Evolutionary conservation across 2,113 vertebrate species (phyloP), one percentile per base, ranked within the genome.

Genomic region (Caranx melampygus): DNA sequence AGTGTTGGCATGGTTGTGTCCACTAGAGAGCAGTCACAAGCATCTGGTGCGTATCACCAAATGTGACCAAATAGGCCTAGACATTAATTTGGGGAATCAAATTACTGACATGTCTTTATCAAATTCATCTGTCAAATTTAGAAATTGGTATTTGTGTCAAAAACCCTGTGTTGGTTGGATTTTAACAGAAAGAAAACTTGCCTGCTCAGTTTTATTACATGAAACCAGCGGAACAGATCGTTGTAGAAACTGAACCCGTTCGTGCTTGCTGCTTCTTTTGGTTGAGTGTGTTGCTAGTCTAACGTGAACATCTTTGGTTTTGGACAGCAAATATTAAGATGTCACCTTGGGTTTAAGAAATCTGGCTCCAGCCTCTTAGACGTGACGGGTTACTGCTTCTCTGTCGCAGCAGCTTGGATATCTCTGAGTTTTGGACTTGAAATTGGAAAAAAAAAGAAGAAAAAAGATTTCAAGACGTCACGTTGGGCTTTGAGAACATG

Each of bases 21-120:
- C 51, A 57, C 49, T 31, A 75, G 57, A 72, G 57, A 61, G 64
- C 45, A 71, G 10, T 34, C 60, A 58, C 60, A 11, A 26, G 33
- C 6, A 59, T 6, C 26, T 59, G 1, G 26, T 57, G 31, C 26
- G 13, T 31, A 13, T 57, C n/a, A 54, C n/a, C 10, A n/a, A 13
- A 55, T 55, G 12, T 26, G 52, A 55, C 10, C 18, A n/a, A 52
- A n/a, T 52, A 52, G 2, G 26, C 26, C 26, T 26, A 26, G 26
- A 26, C 26, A 42, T 4, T 47, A 2, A 47, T 42, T 1, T 42
- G 11, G n/a, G 12, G n/a, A 21, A 26, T 26, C 26, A 26, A 26
- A 26, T 1, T 26, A 1, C 26, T 26, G 26, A 26, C 1, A 26
- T 26, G 26, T 26, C 10, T 4, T 26, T 26, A 26, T 26, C 20